phyloP scores from a whole-genome alignment of 2,797 vertebrate species.

The Enteromius paludinosus region DNA sequence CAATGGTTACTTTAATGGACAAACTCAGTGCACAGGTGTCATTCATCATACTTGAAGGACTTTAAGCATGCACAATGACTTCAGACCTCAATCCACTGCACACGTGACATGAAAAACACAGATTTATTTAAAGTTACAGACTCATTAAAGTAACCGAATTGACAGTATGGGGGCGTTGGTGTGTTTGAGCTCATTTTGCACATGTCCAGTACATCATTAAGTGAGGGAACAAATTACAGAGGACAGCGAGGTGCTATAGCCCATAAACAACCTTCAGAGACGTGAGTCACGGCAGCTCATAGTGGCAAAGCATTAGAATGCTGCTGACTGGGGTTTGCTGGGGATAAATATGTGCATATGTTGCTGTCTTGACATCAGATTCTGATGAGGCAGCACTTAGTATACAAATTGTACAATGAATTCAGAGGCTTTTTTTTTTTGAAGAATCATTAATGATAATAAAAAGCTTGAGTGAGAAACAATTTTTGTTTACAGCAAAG shows the following conservation, averaged over 20 bases:
- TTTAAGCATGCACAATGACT: not conserved
- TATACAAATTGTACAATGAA: not conserved
- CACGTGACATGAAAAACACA: conserved; percentile 1
- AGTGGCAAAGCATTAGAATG: conserved; percentile 29
- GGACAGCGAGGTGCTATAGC: conserved; percentile 25
- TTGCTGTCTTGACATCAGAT: conserved; percentile 32
- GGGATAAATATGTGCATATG: not conserved
- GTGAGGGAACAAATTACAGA: conserved; percentile 45
- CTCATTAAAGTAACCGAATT: not conserved
- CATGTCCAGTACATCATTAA: conserved; percentile 49
- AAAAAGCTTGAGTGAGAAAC: not conserved
- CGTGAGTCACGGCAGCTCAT: conserved; percentile 31
- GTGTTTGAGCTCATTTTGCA: conserved; percentile 22
- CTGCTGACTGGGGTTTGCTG: conserved; percentile 34
- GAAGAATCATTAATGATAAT: not conserved
- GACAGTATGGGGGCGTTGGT: not conserved
- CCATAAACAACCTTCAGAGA: conserved; percentile 47
- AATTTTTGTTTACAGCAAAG: not conserved
- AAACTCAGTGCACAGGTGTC: not conserved
- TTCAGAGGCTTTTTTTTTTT: not conserved
- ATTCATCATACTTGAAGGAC: not conserved
- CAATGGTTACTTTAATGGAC: not conserved
- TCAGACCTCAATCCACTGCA: not conserved
- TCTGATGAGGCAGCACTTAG: conserved; percentile 46
- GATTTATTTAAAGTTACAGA: not conserved